These are phyloP conservation scores for Brevimyrus niger DNA, from an alignment of 2,113 vertebrate genomes.

Conservation along the genomic window DNA sequence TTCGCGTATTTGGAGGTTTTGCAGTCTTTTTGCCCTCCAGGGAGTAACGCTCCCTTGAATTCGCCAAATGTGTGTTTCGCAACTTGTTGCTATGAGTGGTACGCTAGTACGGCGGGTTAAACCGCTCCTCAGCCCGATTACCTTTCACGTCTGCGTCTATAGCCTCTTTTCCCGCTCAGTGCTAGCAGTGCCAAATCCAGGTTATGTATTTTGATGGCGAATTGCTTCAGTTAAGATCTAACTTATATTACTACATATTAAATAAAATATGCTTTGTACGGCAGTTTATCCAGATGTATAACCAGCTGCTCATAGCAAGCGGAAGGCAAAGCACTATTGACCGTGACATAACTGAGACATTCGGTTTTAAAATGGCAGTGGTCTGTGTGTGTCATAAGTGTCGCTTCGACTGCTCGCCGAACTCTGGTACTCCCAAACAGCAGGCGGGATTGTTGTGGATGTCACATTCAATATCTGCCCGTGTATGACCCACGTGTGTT, in stretches of 20 bases:
- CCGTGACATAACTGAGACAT: not conserved
- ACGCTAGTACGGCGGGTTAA: not conserved
- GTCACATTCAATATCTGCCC: constrained; percentile 21
- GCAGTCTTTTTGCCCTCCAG: not conserved
- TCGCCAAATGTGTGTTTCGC: constrained; percentile 11
- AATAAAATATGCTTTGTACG: constrained; percentile 39
- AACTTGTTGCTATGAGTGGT: constrained; percentile 21
- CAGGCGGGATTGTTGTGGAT: constrained; percentile 26
- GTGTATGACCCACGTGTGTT: constrained; percentile 37
- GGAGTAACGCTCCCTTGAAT: not conserved
- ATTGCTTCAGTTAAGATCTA: constrained; percentile 49
- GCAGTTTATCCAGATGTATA: constrained; percentile 3
- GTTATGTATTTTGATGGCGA: constrained; percentile 45
- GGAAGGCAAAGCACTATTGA: not conserved
- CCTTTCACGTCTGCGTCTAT: not conserved
- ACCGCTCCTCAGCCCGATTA: not conserved
- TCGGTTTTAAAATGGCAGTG: constrained; percentile 22
- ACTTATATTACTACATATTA: constrained; percentile 56
- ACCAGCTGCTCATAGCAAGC: not conserved
- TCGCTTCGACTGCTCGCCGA: constrained; percentile 1
- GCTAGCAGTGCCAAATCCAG: constrained; percentile 19
- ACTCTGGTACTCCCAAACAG: not conserved
- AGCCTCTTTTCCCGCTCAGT: constrained; percentile 27
- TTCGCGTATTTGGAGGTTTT: not conserved
- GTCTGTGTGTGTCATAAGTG: constrained; percentile 5